A percentile compares a stretch with the other conserved stretches of the same genome.
phyloP scores from a whole-genome alignment of 64 coral and sea anemone genomes.

The Dendrophyllia cribrosa region DNA sequence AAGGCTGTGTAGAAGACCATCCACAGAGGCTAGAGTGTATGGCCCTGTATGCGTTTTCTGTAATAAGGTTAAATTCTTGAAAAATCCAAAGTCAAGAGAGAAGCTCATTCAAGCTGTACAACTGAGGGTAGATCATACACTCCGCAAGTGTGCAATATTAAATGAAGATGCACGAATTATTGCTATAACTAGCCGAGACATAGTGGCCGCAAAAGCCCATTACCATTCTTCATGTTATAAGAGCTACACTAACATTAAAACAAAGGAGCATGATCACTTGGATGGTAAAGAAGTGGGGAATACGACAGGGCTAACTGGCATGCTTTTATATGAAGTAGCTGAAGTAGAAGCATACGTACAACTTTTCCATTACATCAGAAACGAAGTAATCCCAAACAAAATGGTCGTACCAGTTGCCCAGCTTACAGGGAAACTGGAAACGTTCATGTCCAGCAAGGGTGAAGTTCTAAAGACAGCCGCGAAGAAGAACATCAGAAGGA shows the following conservation, averaged over 20 bases:
- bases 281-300: slow-evolving; percentile 40
- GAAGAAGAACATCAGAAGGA: slow-evolving; percentile 62
- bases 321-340: slow-evolving; percentile 51
- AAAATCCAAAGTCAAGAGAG: slow-evolving; percentile 23
- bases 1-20: slow-evolving; percentile 3
- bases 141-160: slow-evolving; percentile 25
- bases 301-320: slow-evolving; percentile 35
- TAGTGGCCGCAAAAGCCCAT: slow-evolving; percentile 43
- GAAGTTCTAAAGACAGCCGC: slow-evolving; percentile 41
- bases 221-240: slow-evolving; percentile 56
- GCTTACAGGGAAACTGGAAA: slow-evolving; percentile 67
- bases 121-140: slow-evolving; percentile 48
- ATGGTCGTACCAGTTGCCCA: slow-evolving; percentile 64
- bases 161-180: slow-evolving; percentile 52
- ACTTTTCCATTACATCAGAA: slow-evolving; percentile 64
- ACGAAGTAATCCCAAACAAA: slow-evolving; percentile 51
- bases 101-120: slow-evolving; percentile 39
- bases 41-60: slow-evolving; percentile 46
- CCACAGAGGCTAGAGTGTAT: slow-evolving; percentile 27
- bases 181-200: slow-evolving; percentile 54
- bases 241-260: slow-evolving; percentile 47
- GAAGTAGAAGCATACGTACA: slow-evolving; percentile 62
- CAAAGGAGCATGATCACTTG: slow-evolving; percentile 29
- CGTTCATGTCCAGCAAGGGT: slow-evolving; percentile 66
- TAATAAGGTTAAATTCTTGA: slow-evolving; percentile 29